Conservation (phyloP, 1,140 invertebrate species). For the Drosophila lini region DNA sequence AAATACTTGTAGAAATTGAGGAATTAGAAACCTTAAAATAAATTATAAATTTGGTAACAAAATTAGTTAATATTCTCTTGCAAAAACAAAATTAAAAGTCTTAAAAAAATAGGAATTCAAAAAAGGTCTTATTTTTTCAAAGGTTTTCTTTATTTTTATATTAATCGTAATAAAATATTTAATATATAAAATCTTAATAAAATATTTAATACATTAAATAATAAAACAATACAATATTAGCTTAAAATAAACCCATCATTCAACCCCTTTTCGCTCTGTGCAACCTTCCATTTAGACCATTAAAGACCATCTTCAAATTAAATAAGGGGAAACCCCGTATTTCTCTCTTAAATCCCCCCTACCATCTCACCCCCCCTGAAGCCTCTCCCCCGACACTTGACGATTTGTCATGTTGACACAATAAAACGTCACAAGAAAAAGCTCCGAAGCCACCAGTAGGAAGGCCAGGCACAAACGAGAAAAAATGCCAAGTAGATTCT, state of each 20-base stretch:
- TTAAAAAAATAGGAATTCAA: neutral
- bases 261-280: neutral
- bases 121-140: neutral
- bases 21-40: too few species aligned
- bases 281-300: slow-evolving; percentile 56
- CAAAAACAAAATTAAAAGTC: neutral
- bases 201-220: neutral
- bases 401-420: slow-evolving; percentile 82
- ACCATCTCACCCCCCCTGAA: neutral
- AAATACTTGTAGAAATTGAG: neutral
- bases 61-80: neutral
- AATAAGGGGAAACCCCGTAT: slow-evolving; percentile 59
- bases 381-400: slow-evolving; percentile 61
- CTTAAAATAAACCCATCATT: neutral
- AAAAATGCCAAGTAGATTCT: slow-evolving; percentile 59
- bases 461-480: slow-evolving; percentile 17
- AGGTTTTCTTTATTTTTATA: neutral
- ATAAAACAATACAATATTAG: neutral
- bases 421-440: slow-evolving; percentile 65
- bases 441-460: slow-evolving; percentile 22
- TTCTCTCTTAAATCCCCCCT: neutral
- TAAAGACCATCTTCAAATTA: slow-evolving; percentile 64
- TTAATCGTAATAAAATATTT: too few species aligned
- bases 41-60: neutral
- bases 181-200: neutral